Conservation (phyloP, 2,113 vertebrate genomes). For the Cyprinodon brontotheroides region DNA sequence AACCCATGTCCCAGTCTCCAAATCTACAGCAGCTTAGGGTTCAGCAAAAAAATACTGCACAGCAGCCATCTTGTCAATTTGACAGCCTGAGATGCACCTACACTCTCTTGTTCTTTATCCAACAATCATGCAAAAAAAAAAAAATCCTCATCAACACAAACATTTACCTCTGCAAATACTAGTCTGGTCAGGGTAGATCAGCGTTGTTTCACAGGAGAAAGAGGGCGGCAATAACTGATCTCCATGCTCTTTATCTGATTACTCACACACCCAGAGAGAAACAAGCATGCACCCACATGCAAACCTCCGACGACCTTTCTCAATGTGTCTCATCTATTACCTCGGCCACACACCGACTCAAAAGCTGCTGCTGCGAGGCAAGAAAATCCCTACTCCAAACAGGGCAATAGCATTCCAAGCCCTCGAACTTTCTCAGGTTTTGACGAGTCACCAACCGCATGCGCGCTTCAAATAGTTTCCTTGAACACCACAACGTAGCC, state of each 20-base stretch:
- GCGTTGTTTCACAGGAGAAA: slow-evolving; percentile 60
- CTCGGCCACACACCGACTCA: slow-evolving; percentile 58
- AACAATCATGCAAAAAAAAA: slow-evolving; percentile 26
- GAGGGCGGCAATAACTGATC: slow-evolving; percentile 46
- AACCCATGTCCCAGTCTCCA: slow-evolving; percentile 13
- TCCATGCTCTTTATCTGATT: slow-evolving; percentile 61
- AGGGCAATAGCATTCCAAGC: background rate
- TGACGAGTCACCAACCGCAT: too few species aligned
- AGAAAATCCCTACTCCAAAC: slow-evolving; percentile 40
- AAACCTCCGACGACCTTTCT: slow-evolving; percentile 32
- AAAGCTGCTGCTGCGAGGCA: slow-evolving; percentile 36
- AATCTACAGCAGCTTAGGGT: slow-evolving; percentile 6
- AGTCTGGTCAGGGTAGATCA: slow-evolving; percentile 52
- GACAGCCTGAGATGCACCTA: slow-evolving; percentile 40
- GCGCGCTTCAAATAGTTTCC: too few species aligned
- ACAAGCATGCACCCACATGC: slow-evolving; percentile 34
- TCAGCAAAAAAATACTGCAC: slow-evolving; percentile 37
- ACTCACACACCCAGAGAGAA: slow-evolving; percentile 42
- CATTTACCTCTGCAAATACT: slow-evolving; percentile 6
- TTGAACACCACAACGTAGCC: background rate
- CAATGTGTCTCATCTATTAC: slow-evolving; percentile 53
- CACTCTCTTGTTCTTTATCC: slow-evolving; percentile 46
- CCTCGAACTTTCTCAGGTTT: background rate
- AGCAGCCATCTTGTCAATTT: slow-evolving; percentile 38
- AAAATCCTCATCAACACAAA: background rate